Percentiles rank a stretch among this genome's conserved stretches.
phyloP scores from a whole-genome alignment of 2,797 vertebrate genomes.

The Rhinoraja longicauda region DNA sequence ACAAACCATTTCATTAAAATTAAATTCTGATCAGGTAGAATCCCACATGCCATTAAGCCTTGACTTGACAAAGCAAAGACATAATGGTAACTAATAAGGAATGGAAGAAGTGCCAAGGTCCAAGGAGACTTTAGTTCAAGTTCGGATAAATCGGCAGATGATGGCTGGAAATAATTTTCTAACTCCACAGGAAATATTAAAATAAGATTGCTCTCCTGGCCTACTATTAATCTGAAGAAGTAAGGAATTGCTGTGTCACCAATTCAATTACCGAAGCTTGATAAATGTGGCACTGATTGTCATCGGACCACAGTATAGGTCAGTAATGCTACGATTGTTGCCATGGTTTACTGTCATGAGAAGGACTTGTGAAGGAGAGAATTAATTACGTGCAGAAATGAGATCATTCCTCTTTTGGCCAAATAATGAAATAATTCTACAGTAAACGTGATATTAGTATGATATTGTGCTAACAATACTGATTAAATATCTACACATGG shows the following conservation, averaged over 20 bases:
- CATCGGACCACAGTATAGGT: neutral
- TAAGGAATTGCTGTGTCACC: slow-evolving; percentile 28
- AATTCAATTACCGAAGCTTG: slow-evolving; percentile 20
- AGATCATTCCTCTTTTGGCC: slow-evolving; percentile 14
- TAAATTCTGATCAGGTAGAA: neutral
- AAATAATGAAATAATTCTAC: slow-evolving; percentile 13
- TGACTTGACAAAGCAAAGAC: neutral
- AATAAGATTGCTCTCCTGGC: neutral
- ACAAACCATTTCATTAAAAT: neutral
- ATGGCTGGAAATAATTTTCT: neutral
- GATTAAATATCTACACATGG: neutral
- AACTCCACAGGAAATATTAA: slow-evolving; percentile 21
- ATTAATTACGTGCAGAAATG: neutral
- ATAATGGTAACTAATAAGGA: neutral
- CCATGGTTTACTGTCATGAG: slow-evolving; percentile 17
- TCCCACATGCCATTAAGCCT: neutral
- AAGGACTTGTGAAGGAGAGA: slow-evolving; percentile 13
- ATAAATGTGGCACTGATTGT: slow-evolving; percentile 16
- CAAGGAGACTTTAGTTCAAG: neutral
- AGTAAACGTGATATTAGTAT: neutral
- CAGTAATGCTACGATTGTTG: neutral
- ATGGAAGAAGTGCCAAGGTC: slow-evolving; percentile 1
- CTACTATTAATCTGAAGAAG: slow-evolving; percentile 20
- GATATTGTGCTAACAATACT: neutral
- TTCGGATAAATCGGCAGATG: neutral